These are phyloP conservation scores for Eucera pruinosa DNA, from an alignment of 2,888 invertebrate genomes.

Conservation along the genomic window DNA sequence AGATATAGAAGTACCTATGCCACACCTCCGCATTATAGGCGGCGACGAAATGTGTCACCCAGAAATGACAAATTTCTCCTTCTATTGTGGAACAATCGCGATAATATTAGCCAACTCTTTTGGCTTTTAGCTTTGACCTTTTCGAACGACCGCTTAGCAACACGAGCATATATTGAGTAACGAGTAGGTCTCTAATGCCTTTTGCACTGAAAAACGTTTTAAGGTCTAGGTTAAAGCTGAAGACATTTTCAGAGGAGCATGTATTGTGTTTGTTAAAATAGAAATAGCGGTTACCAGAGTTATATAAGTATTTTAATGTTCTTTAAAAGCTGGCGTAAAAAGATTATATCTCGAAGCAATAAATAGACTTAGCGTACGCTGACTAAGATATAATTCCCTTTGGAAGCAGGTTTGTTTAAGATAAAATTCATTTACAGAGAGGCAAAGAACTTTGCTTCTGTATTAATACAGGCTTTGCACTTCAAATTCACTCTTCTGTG, in stretches of 20 bases:
- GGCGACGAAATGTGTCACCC: constrained; percentile 22
- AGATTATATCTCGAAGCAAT: no score
- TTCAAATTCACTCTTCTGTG: no score
- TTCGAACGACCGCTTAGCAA: constrained; percentile 7
- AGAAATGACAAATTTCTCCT: constrained; percentile 46
- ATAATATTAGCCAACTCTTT: constrained; percentile 33
- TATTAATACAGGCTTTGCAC: no score
- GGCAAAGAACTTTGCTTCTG: no score
- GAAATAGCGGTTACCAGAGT: neutral
- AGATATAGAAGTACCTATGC: constrained; percentile 6
- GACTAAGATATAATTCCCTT: no score
- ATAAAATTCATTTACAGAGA: no score
- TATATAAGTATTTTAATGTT: neutral
- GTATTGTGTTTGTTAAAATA: neutral
- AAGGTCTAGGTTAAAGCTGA: neutral
- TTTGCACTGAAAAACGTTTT: neutral
- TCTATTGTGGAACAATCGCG: constrained; percentile 39
- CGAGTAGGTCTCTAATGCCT: neutral
- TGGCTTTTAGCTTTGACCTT: constrained; percentile 40
- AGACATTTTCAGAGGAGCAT: no score
- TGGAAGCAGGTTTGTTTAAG: no score
- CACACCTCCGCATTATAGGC: constrained; percentile 2
- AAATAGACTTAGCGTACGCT: no score
- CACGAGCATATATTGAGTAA: neutral
- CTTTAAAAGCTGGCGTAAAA: no score